Base-by-base conservation (phyloP, 1,140 invertebrate species). In the Scaptomyza montana region DNA sequence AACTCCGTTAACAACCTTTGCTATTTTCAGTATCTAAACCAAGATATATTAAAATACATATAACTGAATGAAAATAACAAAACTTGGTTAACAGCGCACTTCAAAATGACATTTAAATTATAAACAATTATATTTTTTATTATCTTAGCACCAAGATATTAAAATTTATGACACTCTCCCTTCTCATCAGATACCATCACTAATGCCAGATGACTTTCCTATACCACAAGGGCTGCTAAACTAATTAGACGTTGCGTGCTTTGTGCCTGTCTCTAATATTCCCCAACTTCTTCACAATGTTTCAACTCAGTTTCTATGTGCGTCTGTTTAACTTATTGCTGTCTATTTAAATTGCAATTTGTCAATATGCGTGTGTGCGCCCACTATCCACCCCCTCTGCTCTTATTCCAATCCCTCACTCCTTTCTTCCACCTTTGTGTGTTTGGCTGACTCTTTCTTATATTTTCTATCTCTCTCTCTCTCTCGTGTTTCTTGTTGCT, bases 271-370 rank as follows among this genome's bases (percentile, higher is more conserved):
- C 61, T 71, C 64, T 46, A 33, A 28, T 66, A 30, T 51, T 43
- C 25, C 46, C 36, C 46, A 45, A 16, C 21, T 19, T 28, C 50
- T 49, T 8, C 46, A 21, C n/a, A n/a, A 43, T 43, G 12, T n/a
- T 9, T 47, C 21, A 43, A 25, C 30, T 33, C 33, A 73, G 67
- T 73, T 64, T 71, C 47, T 53, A 51, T 65, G 61, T 64, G 73
- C 69, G 82, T 89, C 76, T 84, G 65, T 89, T 87, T 87, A 89
- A 89, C 84, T 87, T 87, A 84, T 89, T 87, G 79, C 79, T 80
- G 84, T 87, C 79, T 84, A 89, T 87, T 87, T 87, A 87, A 87
- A 87, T 89, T 89, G 84, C 79, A 87, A 89, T 89, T 87, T 87
- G 84, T 89, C 84, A 87, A 87, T 87, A 87, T 53, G 64, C 67